Conservation (phyloP, 2,888 invertebrate species). For the Horisme vitalbata region DNA sequence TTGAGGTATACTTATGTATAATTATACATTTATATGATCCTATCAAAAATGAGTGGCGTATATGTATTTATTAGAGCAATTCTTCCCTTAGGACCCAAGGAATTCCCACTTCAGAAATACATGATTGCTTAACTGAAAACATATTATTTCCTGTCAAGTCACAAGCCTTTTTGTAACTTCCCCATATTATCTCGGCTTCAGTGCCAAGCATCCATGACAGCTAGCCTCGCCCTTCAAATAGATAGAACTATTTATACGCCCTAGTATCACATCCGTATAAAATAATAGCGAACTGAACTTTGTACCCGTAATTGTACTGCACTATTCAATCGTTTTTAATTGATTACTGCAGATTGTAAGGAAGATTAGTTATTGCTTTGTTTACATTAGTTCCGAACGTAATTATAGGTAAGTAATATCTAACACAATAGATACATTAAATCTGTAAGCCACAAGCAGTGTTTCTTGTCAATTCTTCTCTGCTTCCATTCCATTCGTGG, state of each 20-base stretch:
- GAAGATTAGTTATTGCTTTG: constrained; percentile 1
- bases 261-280: constrained; percentile 50
- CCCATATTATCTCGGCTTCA: constrained; percentile 26
- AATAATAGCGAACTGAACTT: constrained; percentile 58
- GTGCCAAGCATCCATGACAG: constrained; percentile 46
- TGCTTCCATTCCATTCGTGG: no score
- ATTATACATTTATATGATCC: no score
- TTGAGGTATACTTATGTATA: no score
- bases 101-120: neutral
- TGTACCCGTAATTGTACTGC: constrained; percentile 57
- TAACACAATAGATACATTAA: no score
- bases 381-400: neutral
- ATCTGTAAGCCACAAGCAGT: no score
- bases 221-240: constrained; percentile 67
- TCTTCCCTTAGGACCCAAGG: no score
- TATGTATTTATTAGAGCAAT: no score
- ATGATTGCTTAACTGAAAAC: neutral
- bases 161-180: constrained; percentile 18
- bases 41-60: no score
- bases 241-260: constrained; percentile 66
- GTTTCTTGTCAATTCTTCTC: no score
- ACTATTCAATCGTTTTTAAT: constrained; percentile 47
- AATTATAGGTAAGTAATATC: neutral
- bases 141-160: neutral
- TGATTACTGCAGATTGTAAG: constrained; percentile 33